Evolutionary conservation across 1,140 invertebrate genomes (phyloP), one percentile per base, ranked within the genome.

Genomic region (Neodiprion virginianus): DNA sequence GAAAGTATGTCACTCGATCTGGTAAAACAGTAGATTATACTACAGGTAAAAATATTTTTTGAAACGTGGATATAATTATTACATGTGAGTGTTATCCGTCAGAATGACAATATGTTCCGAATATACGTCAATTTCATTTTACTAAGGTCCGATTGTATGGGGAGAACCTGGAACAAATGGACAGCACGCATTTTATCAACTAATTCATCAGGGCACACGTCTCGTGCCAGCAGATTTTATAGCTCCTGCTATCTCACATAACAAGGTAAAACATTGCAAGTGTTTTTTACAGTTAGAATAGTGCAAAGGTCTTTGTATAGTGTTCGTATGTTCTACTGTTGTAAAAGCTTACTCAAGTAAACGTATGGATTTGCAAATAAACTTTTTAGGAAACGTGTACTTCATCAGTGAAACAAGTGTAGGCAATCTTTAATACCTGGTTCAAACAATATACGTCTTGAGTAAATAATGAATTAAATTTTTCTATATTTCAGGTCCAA

Each of bases 151-250:
- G 23, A 90, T 91, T 79, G 89, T 91, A 1, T 91, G 90, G 90
- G 98, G 98, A 68, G 98, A 99, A 89, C 98, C 98, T 17, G 99
- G 98, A 53, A 99, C 98, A 8, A 99, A 99, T 88, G 98, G 99
- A n/a, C 99, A 99, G 82, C 97, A 99, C 89, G 97, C 97, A 73
- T 99, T 99, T 90, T 99, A 99, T 89, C 97, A 99, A 88, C 91
- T 99, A 28, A 96, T 99, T 80, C 97, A 99, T 88, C 97, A 97
- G 88, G 96, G 93, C 74, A 93, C 92, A 40, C 91, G 96, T 76
- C 89, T 99, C 67, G 96, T 99, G 83, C 98, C 99, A 47, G 96
- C 95, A 85, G 98, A 99, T 90, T 99, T 99, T 85, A 96, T 99
- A 86, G 96, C 96, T 69, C 96, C 98, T 7, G 96, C 95, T 9